Percentiles rank a stretch among this genome's conserved stretches.
These are phyloP conservation scores for Oryzias woworae DNA, from an alignment of 2,113 vertebrate genomes.

Conservation along the genomic window DNA sequence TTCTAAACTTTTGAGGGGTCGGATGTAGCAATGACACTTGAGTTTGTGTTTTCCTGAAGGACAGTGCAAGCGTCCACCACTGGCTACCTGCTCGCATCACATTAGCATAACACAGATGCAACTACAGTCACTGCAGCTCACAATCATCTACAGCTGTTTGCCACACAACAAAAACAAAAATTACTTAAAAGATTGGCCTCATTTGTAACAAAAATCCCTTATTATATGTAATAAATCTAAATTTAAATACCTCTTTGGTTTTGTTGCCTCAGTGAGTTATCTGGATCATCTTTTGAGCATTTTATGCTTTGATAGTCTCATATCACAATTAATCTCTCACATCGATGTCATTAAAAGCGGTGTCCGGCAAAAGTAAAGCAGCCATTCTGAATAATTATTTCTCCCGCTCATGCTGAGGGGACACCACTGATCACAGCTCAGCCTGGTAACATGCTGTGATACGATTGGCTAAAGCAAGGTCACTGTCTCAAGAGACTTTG, in stretches of 20 bases:
- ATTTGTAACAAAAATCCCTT: too few species aligned
- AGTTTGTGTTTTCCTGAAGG: conserved; percentile 25
- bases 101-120: conserved; percentile 72
- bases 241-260: too few species aligned
- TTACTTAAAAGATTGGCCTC: too few species aligned
- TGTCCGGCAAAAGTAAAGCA: conserved; percentile 49
- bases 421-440: conserved; percentile 52
- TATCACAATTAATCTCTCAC: conserved; percentile 53
- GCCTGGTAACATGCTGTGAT: conserved; percentile 50
- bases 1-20: conserved; percentile 32
- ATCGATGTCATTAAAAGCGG: conserved; percentile 54
- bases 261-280: conserved; percentile 10
- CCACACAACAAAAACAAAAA: conserved; percentile 10
- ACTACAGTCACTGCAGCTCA: conserved; percentile 58
- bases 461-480: conserved; percentile 65
- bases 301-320: conserved; percentile 50
- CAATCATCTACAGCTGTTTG: conserved; percentile 48
- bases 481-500: conserved; percentile 57
- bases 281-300: conserved; percentile 46
- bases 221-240: too few species aligned
- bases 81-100: conserved; percentile 48
- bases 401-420: conserved; percentile 37
- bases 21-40: conserved; percentile 40
- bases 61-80: conserved; percentile 17
- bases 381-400: conserved; percentile 66